Conservation (phyloP, 2,797 vertebrate species). For the Pteropus rufus region DNA sequence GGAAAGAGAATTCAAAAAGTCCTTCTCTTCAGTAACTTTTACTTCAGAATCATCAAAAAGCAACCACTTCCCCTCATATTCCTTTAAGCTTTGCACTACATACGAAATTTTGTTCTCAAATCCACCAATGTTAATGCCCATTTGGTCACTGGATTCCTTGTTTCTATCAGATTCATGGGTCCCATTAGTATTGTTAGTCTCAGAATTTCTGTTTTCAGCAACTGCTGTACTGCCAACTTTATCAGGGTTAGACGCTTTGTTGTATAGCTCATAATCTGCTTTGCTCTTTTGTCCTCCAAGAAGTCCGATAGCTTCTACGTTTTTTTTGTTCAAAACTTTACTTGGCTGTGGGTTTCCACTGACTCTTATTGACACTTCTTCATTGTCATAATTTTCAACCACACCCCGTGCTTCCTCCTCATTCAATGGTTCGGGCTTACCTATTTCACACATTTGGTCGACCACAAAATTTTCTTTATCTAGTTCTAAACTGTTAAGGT, state of each 20-base stretch:
- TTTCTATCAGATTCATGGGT: slow-evolving; percentile 50
- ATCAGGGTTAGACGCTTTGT: slow-evolving; percentile 85
- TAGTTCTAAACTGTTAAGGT: slow-evolving; percentile 84
- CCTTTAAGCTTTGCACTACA: slow-evolving; percentile 85
- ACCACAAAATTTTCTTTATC: slow-evolving; percentile 78
- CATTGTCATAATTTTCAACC: slow-evolving; percentile 85
- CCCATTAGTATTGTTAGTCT: slow-evolving; percentile 67
- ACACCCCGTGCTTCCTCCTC: slow-evolving; percentile 84
- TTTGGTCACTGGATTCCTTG: slow-evolving; percentile 38
- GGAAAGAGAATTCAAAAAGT: slow-evolving; percentile 93
- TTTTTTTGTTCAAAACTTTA: slow-evolving; percentile 90
- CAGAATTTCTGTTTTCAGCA: slow-evolving; percentile 78
- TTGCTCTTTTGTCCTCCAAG: slow-evolving; percentile 95
- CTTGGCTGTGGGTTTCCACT: slow-evolving; percentile 77
- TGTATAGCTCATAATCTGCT: slow-evolving; percentile 87
- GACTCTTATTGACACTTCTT: slow-evolving; percentile 89
- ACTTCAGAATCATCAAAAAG: slow-evolving; percentile 98
- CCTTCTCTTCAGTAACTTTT: slow-evolving; percentile 93
- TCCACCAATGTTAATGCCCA: slow-evolving; percentile 9
- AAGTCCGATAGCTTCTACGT: slow-evolving; percentile 89
- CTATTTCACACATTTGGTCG: slow-evolving; percentile 68
- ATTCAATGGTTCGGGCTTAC: slow-evolving; percentile 81
- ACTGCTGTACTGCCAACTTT: slow-evolving; percentile 75
- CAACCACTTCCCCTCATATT: slow-evolving; percentile 97
- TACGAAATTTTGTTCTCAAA: slow-evolving; percentile 78